Conservation (phyloP, 2,797 vertebrate species). For the Gila robusta region DNA sequence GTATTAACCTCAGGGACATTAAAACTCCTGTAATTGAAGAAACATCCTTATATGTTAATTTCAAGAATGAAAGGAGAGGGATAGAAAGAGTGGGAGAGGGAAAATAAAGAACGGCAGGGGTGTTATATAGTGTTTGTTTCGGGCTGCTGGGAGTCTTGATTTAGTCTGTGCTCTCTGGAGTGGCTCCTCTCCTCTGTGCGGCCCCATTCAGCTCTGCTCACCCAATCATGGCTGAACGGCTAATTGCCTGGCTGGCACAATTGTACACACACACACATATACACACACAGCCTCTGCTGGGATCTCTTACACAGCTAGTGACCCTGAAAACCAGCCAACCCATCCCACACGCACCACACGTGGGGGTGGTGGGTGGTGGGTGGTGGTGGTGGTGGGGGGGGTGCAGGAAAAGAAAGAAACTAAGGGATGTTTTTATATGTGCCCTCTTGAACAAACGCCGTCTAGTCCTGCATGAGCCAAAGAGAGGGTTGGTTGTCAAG, state of each 20-base stretch:
- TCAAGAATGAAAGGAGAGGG: constrained; percentile 1
- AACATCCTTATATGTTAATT: constrained; percentile 4
- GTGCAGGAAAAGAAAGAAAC: constrained; percentile 47
- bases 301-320: constrained; percentile 76
- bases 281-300: constrained; percentile 57
- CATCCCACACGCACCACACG: constrained; percentile 69
- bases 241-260: constrained; percentile 80
- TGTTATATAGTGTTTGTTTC: constrained; percentile 55
- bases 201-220: constrained; percentile 79
- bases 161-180: constrained; percentile 69
- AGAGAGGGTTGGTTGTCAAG: constrained; percentile 12
- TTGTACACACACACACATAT: constrained; percentile 58
- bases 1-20: constrained; percentile 15
- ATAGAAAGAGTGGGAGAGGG: constrained; percentile 33
- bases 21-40: not conserved
- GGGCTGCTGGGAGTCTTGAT: constrained; percentile 48
- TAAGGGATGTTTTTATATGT: constrained; percentile 44
- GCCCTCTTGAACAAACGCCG: constrained; percentile 8
- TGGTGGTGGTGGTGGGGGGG: not conserved
- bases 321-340: constrained; percentile 75
- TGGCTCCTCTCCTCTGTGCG: constrained; percentile 79
- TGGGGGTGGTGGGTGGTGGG: not conserved
- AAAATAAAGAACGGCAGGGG: constrained; percentile 48
- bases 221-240: constrained; percentile 83
- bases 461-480: not conserved